phyloP scores from a whole-genome alignment of 37 sponge, comb jelly and placozoan genomes.

The Diacarnus erythraeanus region DNA sequence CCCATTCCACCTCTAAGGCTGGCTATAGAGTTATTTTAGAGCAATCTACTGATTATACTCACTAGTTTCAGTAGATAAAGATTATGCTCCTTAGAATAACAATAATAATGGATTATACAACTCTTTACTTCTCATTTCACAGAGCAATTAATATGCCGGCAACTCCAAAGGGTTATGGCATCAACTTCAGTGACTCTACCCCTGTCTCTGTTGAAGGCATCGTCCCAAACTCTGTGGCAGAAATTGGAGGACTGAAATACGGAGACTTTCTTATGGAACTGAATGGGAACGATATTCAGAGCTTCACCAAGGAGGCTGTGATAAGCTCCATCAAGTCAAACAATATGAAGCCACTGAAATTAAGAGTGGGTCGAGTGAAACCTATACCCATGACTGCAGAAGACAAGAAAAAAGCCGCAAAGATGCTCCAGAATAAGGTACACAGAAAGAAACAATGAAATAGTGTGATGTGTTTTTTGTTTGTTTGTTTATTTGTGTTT shows the following conservation, averaged over 20 bases:
- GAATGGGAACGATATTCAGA: conserved; percentile 32
- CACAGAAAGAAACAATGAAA: neutral
- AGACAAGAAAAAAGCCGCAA: conserved; percentile 30
- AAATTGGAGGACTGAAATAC: conserved; percentile 24
- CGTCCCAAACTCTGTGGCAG: conserved; percentile 32
- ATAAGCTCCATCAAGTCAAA: conserved; percentile 22
- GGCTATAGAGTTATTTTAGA: too few species aligned
- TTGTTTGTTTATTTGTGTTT: too few species aligned
- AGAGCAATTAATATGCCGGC: conserved; percentile 20
- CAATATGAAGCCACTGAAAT: conserved; percentile 12
- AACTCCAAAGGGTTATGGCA: conserved; percentile 17
- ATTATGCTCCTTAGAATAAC: conserved; percentile 78
- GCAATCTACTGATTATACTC: too few species aligned
- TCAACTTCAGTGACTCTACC: conserved; percentile 25
- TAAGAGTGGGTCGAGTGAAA: conserved; percentile 44
- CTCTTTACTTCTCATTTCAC: neutral
- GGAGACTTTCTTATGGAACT: conserved; percentile 62
- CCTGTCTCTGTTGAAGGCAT: conserved; percentile 41
- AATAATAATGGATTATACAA: neutral
- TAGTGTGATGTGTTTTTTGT: neutral
- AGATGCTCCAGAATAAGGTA: conserved; percentile 42
- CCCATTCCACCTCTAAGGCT: too few species aligned
- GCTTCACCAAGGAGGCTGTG: conserved; percentile 1
- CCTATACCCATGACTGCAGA: conserved; percentile 43
- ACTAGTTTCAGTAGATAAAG: too few species aligned